Conservation (phyloP, 1,140 invertebrate species). For the Drosophila ananassae region DNA sequence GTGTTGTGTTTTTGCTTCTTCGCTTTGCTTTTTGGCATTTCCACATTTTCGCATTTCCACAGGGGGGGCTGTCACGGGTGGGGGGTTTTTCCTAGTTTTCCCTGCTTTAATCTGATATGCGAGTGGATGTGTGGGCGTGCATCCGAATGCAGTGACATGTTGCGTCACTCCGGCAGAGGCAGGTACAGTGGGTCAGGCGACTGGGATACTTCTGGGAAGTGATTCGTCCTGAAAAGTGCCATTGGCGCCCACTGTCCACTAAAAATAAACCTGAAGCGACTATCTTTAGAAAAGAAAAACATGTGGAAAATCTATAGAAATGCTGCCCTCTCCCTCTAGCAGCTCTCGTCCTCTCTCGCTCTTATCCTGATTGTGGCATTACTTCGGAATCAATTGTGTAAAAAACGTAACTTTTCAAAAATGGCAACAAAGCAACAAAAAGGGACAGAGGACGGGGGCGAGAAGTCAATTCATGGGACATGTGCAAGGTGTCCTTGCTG, state of each 20-base stretch:
- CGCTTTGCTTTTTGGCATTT: conserved; percentile 7
- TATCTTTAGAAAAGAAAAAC: conserved; percentile 17
- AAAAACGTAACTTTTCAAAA: conserved; percentile 60
- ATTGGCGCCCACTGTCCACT: neutral
- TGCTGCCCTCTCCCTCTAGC: conserved; percentile 7
- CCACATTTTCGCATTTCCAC: conserved; percentile 8
- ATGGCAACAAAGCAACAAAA: conserved; percentile 21
- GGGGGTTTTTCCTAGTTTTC: conserved; percentile 52
- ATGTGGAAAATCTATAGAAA: conserved; percentile 65
- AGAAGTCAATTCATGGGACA: conserved; percentile 45
- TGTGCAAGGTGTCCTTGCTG: conserved; percentile 61
- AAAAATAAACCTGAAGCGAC: neutral
- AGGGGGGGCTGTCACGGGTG: no score
- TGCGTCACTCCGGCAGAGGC: conserved; percentile 20
- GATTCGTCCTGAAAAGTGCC: neutral
- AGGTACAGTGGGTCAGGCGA: conserved; percentile 20
- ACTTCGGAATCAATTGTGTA: conserved; percentile 66
- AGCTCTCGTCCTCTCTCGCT: neutral
- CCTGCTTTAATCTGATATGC: conserved; percentile 41
- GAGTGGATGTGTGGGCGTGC: neutral
- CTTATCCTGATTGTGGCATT: conserved; percentile 34
- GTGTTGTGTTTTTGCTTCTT: conserved; percentile 17
- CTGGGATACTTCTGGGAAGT: no score
- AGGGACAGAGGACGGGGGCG: neutral
- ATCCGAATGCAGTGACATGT: conserved; percentile 33